Percentiles rank a stretch among this genome's conserved stretches.
These are phyloP conservation scores for Resseliella maxima DNA, from an alignment of 2,888 invertebrate species.

Conservation along the genomic window DNA sequence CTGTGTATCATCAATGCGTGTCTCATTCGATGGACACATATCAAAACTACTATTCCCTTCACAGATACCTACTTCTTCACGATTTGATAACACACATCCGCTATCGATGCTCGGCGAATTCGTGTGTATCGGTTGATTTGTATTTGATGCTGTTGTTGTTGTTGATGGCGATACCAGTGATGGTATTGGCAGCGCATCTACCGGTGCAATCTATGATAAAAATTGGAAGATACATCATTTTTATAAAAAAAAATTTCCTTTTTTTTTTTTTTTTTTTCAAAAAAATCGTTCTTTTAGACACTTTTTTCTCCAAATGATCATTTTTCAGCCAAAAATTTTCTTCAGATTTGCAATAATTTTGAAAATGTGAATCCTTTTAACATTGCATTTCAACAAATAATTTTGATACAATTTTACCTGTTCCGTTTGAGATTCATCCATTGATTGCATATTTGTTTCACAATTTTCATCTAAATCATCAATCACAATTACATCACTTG, in stretches of 20 bases:
- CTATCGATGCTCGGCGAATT: slow-evolving; percentile 5
- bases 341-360: too few relatives aligned
- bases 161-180: too few relatives aligned
- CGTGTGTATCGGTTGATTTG: neutral
- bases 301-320: too few relatives aligned
- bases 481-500: slow-evolving; percentile 37
- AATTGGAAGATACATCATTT: neutral
- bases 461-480: neutral
- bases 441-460: neutral
- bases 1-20: neutral
- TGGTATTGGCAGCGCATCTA: neutral
- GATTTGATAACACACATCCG: slow-evolving; percentile 28
- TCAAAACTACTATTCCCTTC: slow-evolving; percentile 37
- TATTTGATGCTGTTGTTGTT: neutral
- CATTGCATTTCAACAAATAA: neutral
- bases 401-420: neutral
- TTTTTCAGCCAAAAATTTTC: too few relatives aligned
- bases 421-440: neutral
- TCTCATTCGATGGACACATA: neutral
- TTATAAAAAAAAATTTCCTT: neutral
- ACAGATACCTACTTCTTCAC: slow-evolving; percentile 53
- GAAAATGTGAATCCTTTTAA: too few relatives aligned
- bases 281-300: too few relatives aligned
- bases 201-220: neutral
- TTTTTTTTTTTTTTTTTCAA: neutral